Conservation (phyloP, 1,140 invertebrate species). For the Babylonia areolata region DNA sequence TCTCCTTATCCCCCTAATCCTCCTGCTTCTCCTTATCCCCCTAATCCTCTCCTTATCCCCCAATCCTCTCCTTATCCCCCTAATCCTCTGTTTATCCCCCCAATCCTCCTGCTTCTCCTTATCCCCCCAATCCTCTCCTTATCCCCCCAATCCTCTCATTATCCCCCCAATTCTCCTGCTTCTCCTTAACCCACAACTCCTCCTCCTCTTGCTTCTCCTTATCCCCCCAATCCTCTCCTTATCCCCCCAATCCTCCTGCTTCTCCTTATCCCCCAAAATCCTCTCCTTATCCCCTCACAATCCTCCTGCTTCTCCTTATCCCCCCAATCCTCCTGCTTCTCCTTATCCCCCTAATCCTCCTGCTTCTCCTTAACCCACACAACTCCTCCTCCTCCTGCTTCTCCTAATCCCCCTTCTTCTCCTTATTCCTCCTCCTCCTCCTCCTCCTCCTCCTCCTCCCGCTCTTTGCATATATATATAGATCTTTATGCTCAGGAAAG, state of each 20-base stretch:
- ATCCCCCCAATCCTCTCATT: neutral
- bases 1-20: too few relatives aligned
- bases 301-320: neutral
- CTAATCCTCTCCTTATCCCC: neutral
- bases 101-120: too few relatives aligned
- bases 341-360: neutral
- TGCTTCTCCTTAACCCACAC: neutral
- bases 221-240: neutral
- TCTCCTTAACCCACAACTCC: neutral
- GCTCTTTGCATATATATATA: too few relatives aligned
- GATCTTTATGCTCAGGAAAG: too few relatives aligned
- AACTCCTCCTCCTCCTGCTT: too few relatives aligned
- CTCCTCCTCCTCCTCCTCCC: too few relatives aligned
- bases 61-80: neutral
- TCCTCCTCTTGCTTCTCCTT: neutral
- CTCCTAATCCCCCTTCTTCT: too few relatives aligned
- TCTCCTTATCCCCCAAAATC: neutral
- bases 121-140: too few relatives aligned
- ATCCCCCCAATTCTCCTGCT: neutral
- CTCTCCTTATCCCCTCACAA: neutral
- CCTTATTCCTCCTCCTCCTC: too few relatives aligned
- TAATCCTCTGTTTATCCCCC: neutral
- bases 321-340: neutral
- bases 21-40: too few relatives aligned
- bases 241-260: neutral